These are phyloP conservation scores for Nycticryphes semicollaris DNA, from an alignment of 2,113 vertebrate genomes.

Conservation along the genomic window DNA sequence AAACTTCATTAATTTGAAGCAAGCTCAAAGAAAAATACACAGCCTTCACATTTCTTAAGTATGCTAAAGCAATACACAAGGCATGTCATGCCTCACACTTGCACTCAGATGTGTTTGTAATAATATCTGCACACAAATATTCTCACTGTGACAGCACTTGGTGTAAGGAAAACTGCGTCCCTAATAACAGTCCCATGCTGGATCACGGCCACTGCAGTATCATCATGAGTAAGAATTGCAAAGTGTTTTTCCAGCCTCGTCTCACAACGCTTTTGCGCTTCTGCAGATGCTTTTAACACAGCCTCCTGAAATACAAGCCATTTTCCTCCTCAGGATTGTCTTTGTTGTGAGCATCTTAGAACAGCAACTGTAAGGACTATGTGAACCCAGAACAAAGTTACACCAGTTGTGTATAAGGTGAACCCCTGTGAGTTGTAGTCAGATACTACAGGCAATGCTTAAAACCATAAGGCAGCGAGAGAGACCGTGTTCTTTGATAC, in stretches of 20 bases:
- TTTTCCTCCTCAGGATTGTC: not conserved
- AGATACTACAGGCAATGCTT: not conserved
- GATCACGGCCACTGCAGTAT: not conserved
- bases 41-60: not conserved
- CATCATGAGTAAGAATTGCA: not conserved
- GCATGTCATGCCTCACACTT: not conserved
- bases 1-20: not conserved
- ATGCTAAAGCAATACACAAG: not conserved
- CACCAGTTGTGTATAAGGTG: fast-evolving
- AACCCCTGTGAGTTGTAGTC: not conserved
- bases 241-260: not conserved
- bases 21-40: not conserved
- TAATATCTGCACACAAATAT: not conserved
- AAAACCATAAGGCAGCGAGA: not conserved
- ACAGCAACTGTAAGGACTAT: not conserved
- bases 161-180: not conserved
- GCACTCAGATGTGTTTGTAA: not conserved
- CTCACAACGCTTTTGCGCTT: not conserved
- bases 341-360: not conserved
- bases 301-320: not conserved
- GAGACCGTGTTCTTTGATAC: not conserved
- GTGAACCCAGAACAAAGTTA: not conserved
- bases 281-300: not conserved
- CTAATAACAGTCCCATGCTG: not conserved
- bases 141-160: not conserved